Evolutionary conservation across 2,113 vertebrate genomes (phyloP), one percentile per base, ranked within the genome.

Genomic region (Equus quagga): DNA sequence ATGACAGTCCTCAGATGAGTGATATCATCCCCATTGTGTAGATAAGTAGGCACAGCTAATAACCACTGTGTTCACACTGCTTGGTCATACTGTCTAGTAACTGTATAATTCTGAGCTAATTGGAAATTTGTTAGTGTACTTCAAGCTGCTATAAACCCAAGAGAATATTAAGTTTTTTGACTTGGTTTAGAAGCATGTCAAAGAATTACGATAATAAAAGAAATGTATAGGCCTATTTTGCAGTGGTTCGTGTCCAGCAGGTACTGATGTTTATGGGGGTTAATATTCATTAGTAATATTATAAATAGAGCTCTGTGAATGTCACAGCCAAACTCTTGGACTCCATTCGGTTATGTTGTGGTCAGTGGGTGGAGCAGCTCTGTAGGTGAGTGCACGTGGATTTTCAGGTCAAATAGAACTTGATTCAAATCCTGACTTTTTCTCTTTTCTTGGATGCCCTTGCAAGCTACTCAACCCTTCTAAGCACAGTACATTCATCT

Each of bases 191-290:
- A 96, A 94, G 28, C 54, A 79, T 88, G 60, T 87, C 28, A 76
- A 58, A 93, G 36, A 76, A 91, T 79, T 64, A 54, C 87, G 89
- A 46, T 76, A 85, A 54, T 76, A 17, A 91, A 96, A 89, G 49
- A 65, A 89, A 91, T 54, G 2, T 6, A 1, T 76, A 44, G n/a
- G 28, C 28, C 33, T 0, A 2, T 70, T 79, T 85, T 49, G 10
- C 18, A 62, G 5, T 64, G 36, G 36, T 65, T 97, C 13, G 3
- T n/a, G 69, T 51, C 24, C 8, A 81, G 33, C 54, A 65, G 17
- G n/a, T n/a, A 46, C 12, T 31, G 9, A 19, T 94, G 49, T 92
- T 89, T 58, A 8, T 14, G 54, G 62, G 21, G 49, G 21, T 69
- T 87, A 75, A 14, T 70, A 64, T n/a, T 82, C 26, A 13, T 72